Conservation (phyloP, 2,113 vertebrate genomes). For the Oceanodroma tethys region DNA sequence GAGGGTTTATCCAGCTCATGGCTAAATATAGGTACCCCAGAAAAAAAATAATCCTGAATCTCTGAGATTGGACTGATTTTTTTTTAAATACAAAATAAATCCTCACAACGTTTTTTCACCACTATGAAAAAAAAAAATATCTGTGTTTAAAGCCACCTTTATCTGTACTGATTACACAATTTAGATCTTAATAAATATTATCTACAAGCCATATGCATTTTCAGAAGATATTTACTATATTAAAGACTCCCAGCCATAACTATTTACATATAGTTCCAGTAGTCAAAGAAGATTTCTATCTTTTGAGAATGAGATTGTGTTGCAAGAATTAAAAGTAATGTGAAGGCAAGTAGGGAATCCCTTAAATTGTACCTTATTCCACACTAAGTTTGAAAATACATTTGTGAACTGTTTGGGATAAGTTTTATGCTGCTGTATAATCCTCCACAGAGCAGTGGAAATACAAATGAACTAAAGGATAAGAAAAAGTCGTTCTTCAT, state of each 20-base stretch:
- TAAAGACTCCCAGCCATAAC: background rate
- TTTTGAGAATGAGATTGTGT: background rate
- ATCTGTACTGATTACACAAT: background rate
- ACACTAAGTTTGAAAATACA: background rate
- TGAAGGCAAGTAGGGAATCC: background rate
- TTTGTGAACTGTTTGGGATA: background rate
- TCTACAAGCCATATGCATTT: background rate
- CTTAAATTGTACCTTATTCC: background rate
- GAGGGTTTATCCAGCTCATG: background rate
- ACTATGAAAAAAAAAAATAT: background rate
- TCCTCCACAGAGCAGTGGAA: background rate
- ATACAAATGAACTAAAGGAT: background rate
- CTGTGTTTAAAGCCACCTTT: background rate
- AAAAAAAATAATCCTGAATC: background rate
- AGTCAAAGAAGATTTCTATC: background rate
- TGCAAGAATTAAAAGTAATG: background rate
- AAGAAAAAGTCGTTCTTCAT: background rate
- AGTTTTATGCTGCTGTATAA: background rate
- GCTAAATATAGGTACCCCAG: background rate
- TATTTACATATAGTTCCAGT: background rate
- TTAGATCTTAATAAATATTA: background rate
- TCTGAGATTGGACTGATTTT: background rate
- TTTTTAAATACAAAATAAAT: background rate
- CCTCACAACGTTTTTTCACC: background rate
- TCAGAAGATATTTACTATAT: background rate